Evolutionary conservation across 2,888 invertebrate species (phyloP).

Genomic region (Abrostola triplasia): DNA sequence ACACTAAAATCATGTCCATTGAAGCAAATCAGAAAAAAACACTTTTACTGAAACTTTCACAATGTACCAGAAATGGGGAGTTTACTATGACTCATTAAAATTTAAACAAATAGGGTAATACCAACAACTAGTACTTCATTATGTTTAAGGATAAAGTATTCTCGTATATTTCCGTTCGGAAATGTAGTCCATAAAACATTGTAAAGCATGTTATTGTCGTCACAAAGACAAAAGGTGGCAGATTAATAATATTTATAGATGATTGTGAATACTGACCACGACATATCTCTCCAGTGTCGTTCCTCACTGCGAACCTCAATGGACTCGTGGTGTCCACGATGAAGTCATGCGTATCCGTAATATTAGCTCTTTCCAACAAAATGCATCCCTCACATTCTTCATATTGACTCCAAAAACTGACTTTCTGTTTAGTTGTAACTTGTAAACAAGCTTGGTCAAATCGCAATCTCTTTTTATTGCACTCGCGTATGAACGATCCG

Average conservation of each 20-base stretch:
- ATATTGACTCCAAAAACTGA: constrained; percentile 81
- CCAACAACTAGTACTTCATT: not conserved
- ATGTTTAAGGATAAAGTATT: not conserved
- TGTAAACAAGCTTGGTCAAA: constrained; percentile 84
- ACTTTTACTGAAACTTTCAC: constrained; percentile 48
- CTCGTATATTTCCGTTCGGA: not conserved
- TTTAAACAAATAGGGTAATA: not conserved
- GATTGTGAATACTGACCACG: constrained; percentile 67
- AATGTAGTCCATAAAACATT: constrained; percentile 27
- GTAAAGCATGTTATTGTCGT: constrained; percentile 16
- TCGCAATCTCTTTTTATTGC: constrained; percentile 71
- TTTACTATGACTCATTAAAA: constrained; percentile 44
- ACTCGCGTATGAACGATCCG: constrained; percentile 75
- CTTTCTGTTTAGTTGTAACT: constrained; percentile 68
- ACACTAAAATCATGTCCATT: not conserved
- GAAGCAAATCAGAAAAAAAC: constrained; percentile 20
- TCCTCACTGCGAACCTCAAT: constrained; percentile 70
- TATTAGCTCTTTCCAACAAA: constrained; percentile 64
- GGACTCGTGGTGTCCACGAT: constrained; percentile 76
- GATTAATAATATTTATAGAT: constrained; percentile 40
- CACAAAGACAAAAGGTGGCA: constrained; percentile 44
- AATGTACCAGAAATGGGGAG: constrained; percentile 50
- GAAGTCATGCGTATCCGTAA: constrained; percentile 62
- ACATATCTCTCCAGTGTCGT: constrained; percentile 72
- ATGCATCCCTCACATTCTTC: constrained; percentile 82